Base-by-base conservation (phyloP, 2,113 vertebrate genomes). In the Ursus arctos region DNA sequence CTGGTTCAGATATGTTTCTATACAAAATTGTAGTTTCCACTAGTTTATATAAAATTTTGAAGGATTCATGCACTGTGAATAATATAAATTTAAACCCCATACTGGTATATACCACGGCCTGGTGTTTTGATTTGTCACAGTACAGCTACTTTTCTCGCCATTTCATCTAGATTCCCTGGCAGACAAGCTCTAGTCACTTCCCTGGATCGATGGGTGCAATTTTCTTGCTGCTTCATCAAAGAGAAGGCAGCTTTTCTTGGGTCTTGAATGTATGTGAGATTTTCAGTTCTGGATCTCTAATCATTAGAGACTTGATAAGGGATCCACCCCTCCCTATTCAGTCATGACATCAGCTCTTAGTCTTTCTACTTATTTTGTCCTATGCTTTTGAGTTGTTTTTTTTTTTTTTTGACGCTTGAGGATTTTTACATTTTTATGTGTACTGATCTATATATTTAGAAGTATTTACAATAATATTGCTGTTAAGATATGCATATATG, bases 171-270 rank as follows among this genome's bases (percentile, higher is more conserved):
- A 26, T 88, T 88, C 36, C 57, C 36, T 88, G 84, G 9, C 40
- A 93, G 36, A 76, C 10, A 92, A 72, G 14, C 65, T 88, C 83
- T 33, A 36, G 22, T 83, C 31, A 49, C 10, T 83, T 55, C 31
- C 11, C 10, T 59, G 33, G n/a, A 53, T 53, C 55, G 81, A 12
- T 43, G 28, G 9, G 18, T 40, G 0, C 13, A 88, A 4, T 93
- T 49, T 96, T 67, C 77, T 82, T 83, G 31, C 6, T 93, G 91
- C 36, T 88, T 96, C 67, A 83, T 81, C 63, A 87, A 87, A 18
- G 26, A 81, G n/a, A 15, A 87, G 80, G 53, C 14, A 28, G n/a
- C 15, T 87, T 49, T 51, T 63, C 16, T 6, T 14, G 13, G 43
- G 33, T 63, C 74, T 53, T 53, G 53, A 92, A 40, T 74, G 53